Evolutionary conservation across 2,888 invertebrate genomes (phyloP), one percentile per base, ranked within the genome.

Genomic region (Mamestra brassicae): DNA sequence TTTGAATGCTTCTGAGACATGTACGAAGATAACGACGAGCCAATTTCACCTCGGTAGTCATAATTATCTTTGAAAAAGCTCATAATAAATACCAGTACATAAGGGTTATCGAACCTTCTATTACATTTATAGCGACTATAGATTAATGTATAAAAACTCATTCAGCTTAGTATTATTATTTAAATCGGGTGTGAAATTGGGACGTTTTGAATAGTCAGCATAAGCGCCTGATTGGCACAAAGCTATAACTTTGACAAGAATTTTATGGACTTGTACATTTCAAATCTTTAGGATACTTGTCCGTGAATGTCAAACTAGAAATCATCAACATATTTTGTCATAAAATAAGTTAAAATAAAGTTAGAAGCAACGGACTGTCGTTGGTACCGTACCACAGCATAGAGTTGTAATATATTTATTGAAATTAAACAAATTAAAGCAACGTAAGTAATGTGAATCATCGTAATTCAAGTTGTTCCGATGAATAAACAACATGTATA

Each of bases 391-490:
- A 90, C 89, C 89, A 90, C 90, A 84, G 87, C 79, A 93, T 94
- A 94, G 91, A 92, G 89, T 90, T 95, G 95, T 96, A 94, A 94
- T 93, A 95, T 95, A 95, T 95, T 94, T 94, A 94, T 93, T 93
- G 90, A 92, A 89, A 83, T 78, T 87, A 87, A 86, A 88, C 76
- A 85, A 87, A 91, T 88, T 88, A 89, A 90, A 89, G 85, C 87
- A 88, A 89, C 79, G 83, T 89, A 89, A 88, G 87, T 90, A 86
- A 88, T 83, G 86, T 88, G 89, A 84, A 82, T 90, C 93, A 92
- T 93, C 94, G 94, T 92, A 89, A 93, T 91, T 91, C 84, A 93
- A 87, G 78, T 90, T 92, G 92, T 94, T 95, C 90, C 94, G 95
- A 91, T 94, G 94, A 95, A 93, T 95, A 95, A 93, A 95, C 91